Base-by-base conservation (phyloP, 2,113 vertebrate genomes). In the Indicator maculatus region DNA sequence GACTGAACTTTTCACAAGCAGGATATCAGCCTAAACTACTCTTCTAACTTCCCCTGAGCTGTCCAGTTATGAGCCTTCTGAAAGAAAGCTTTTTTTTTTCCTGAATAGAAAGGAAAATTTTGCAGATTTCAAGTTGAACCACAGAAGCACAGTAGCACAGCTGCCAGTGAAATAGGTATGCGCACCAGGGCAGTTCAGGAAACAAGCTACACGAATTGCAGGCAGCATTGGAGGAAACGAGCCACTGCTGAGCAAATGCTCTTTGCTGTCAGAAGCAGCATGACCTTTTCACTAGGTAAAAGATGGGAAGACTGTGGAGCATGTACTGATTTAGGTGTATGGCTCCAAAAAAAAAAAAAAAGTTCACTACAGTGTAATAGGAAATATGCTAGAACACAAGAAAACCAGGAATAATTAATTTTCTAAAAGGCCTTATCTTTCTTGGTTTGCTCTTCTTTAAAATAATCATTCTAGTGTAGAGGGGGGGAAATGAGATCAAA, bases 281-380 rank as follows among this genome's bases (percentile, higher is more conserved):
- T 88, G 84, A 89, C 93, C 83, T 93, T 92, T 82, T 86, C 82
- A 47, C 36, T 36, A 72, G 38, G 73, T 79, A 86, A 64, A 59
- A 86, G 79, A 76, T 27, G 21, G 36, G 76, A 78, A 95, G 72
- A 70, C 47, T 76, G 23, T 21, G 77, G 47, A 86, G 16, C 58
- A 66, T 0, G 12, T 73, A 63, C 60, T 69, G 79, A 82, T 83
- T 83, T 61, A 71, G 61, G 36, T 53, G 20, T 58, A 69, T 21
- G 31, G 36, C 30, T 95, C 61, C 45, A 64, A 88, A 90, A 94
- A 67, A 19, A 27, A 88, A 86, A 90, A 90, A 63, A 94, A 87
- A 89, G 11, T 72, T 81, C 61, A n/a, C 65, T 88, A 78, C 1
- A 47, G 7, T 3, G 1, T 52, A 78, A 79, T 9, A 58, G 26